phyloP scores from a whole-genome alignment of 2,888 invertebrate species.

The Eilema sororculum region DNA sequence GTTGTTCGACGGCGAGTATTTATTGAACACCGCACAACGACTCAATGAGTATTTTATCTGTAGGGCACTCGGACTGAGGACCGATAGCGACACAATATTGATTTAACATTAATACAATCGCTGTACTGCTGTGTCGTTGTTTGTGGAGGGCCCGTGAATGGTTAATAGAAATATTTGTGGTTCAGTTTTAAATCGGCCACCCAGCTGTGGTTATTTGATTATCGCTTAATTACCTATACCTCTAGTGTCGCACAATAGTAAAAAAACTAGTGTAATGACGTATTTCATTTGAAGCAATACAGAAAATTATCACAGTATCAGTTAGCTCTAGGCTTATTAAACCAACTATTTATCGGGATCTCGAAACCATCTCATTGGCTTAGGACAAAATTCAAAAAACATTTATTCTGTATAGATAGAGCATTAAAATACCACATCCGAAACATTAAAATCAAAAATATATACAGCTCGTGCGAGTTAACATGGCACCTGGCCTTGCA shows the following conservation, averaged over 20 bases:
- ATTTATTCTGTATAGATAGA: too few species aligned
- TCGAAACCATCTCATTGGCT: too few species aligned
- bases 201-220: not conserved
- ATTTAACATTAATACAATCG: not conserved
- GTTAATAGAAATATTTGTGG: not conserved
- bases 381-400: too few species aligned
- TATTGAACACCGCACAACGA: not conserved
- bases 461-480: too few species aligned
- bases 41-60: not conserved
- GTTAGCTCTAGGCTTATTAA: too few species aligned
- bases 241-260: not conserved
- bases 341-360: too few species aligned
- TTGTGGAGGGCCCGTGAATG: not conserved
- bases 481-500: too few species aligned
- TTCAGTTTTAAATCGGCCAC: not conserved
- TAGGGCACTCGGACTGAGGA: not conserved
- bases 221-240: not conserved
- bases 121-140: not conserved
- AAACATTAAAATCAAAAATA: too few species aligned
- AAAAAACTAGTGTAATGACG: too few species aligned
- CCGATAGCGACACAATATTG: constrained; percentile 7
- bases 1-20: constrained; percentile 1
- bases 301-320: too few species aligned
- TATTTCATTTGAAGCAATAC: too few species aligned
- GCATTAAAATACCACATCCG: too few species aligned